Evolutionary conservation across 2,797 vertebrate species (phyloP), one percentile per base, ranked within the genome.

Genomic region (Hoplostethus mediterraneus): DNA sequence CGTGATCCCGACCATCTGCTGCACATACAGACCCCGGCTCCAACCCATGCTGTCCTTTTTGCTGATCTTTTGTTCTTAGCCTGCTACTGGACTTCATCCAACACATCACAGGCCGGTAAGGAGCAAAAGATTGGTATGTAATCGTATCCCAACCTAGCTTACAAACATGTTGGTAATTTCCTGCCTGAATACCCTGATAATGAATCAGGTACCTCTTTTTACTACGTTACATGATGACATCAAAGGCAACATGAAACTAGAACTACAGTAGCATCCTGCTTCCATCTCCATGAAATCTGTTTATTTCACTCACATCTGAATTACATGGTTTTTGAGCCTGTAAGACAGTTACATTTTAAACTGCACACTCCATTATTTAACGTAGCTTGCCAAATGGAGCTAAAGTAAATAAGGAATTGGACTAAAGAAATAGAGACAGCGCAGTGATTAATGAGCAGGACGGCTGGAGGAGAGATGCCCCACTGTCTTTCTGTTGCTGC

Each of bases 321-420:
- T 80, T 60, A 53, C 30, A 42, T 42, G 9, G 21, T 55, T 67
- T 44, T 69, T 71, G 51, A 36, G 48, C 8, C 21, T 5, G 13
- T 61, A 25, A 45, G 10, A 69, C 10, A 67, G 30, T 60, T 48
- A 14, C 36, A 74, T 73, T 60, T 68, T 52, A 70, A 75, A 79
- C 45, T 31, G 13, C 36, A 54, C 3, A 54, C 7, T 47, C n/a
- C 47, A 62, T 73, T 77, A 73, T 57, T 56, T 52, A 58, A 57
- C 54, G 14, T 47, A 16, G 40, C 63, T 76, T 67, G 40, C 16
- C 54, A 59, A 66, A 80, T 38, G 8, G 30, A 17, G 31, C 12
- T 58, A 4, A 69, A 77, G 61, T 25, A 77, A 79, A 77, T 57
- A 12, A 71, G 63, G 17, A 59, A 67, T 77, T 33, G 42, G 0